Evolutionary conservation across 2,113 vertebrate genomes (phyloP).

Genomic region (Stomatorhinus ivindoensis): DNA sequence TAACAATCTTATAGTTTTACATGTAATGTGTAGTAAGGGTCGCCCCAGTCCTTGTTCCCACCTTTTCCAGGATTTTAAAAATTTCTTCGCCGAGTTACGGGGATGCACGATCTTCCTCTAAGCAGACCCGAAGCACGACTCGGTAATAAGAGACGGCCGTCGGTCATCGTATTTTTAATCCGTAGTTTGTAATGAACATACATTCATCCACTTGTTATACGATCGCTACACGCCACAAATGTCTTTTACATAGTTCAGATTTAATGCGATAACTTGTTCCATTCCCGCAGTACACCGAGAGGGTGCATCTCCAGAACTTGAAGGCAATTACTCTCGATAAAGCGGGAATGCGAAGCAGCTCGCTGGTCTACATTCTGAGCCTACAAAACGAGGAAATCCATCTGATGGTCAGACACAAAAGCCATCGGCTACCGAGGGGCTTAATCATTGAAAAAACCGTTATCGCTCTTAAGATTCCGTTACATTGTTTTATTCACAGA

Average conservation of each 20-base stretch:
- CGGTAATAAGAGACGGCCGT: slow-evolving; percentile 35
- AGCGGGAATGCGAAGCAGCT: slow-evolving; percentile 2
- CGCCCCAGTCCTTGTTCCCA: background rate
- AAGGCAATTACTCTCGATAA: slow-evolving; percentile 34
- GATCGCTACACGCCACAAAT: background rate
- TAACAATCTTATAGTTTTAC: background rate
- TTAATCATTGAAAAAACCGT: background rate
- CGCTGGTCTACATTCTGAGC: slow-evolving; percentile 35
- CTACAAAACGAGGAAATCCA: slow-evolving; percentile 38
- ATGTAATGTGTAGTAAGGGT: background rate
- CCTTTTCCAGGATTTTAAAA: slow-evolving; percentile 42
- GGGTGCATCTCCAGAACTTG: slow-evolving; percentile 41
- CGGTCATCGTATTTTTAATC: background rate
- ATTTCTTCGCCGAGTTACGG: slow-evolving; percentile 47
- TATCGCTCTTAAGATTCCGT: background rate
- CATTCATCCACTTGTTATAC: background rate
- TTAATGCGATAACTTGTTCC: background rate
- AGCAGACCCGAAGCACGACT: slow-evolving; percentile 37
- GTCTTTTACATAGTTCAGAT: background rate
- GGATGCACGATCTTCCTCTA: slow-evolving; percentile 52
- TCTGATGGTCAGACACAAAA: slow-evolving; percentile 40
- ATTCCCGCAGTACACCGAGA: slow-evolving; percentile 47
- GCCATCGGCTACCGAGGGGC: background rate
- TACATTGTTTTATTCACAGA: slow-evolving; percentile 44
- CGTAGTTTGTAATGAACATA: background rate